Base-by-base conservation (phyloP, 2,113 vertebrate species). In the Sinocyclocheilus maitianheensis region DNA sequence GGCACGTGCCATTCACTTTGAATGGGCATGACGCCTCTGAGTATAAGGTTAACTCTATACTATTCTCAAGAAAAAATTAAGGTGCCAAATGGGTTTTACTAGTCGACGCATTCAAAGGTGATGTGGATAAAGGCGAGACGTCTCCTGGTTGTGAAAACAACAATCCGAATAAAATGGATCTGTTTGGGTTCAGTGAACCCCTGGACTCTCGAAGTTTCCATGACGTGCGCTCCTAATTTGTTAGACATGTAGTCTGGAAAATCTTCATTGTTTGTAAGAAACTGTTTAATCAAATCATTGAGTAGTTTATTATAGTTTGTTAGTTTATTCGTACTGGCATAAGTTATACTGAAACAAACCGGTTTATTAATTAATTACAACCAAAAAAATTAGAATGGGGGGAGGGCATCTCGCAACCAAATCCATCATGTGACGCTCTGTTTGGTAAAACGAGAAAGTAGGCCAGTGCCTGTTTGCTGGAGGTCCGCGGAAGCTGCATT, bases 391-490 rank as follows among this genome's bases (percentile, higher is more conserved):
- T 18, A 22, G 0, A 79, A 14, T 20, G 3, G n/a, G 43, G 77
- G 24, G 24, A 82, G 80, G 26, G 24, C 10, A 51, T 51, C n/a
- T 81, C 40, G 63, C 80, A 69, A 82, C 63, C n/a, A 65, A 43
- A 24, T 5, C 40, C 5, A 20, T 30, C 80, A 82, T 12, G 80
- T 82, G 80, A 82, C 40, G 58, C 3, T 16, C 7, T 4, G 10
- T 62, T 48, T 43, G 37, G 16, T 37, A 11, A 46, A 46, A 43
- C 7, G 43, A 43, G 43, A 63, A 46, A n/a, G 60, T 81, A 81
- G 78, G n/a, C 37, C 77, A 43, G 34, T 2, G 46, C 12, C 11
- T 43, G 34, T 55, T 77, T 53, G 13, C 37, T n/a, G 55, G 78
- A 81, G 78, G 58, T 81, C 55, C 60, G 37, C n/a, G 40, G 12